Percentiles rank a stretch among this genome's conserved stretches.
Conservation (phyloP, 2,113 vertebrate species). For the Stigmatopora argus region DNA sequence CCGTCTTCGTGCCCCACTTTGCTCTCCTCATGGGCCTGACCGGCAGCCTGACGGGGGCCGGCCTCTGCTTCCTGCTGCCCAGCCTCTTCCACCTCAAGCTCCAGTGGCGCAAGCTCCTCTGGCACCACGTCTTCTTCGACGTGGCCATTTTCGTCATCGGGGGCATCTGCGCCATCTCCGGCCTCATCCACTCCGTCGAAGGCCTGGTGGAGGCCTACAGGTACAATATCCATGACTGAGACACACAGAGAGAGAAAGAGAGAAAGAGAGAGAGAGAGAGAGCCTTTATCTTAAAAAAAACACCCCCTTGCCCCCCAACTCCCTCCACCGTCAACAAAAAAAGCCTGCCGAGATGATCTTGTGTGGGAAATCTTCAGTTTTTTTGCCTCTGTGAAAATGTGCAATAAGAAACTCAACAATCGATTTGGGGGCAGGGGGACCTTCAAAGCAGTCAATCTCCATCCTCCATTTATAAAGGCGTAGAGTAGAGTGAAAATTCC, state of each 20-base stretch:
- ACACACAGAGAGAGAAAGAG: too few species aligned
- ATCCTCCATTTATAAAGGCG: too few species aligned
- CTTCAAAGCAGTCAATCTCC: too few species aligned
- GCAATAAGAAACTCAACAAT: conserved; percentile 64
- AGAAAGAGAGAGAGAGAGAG: too few species aligned
- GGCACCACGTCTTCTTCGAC: conserved; percentile 99
- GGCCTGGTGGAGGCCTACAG: conserved; percentile 93
- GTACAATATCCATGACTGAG: conserved; percentile 80
- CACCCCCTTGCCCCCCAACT: too few species aligned
- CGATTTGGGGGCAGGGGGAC: conserved; percentile 35
- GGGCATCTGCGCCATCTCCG: conserved; percentile 95
- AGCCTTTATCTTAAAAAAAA: too few species aligned
- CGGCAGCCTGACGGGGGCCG: conserved; percentile 93
- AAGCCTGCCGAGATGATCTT: conserved; percentile 43
- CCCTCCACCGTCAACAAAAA: neutral
- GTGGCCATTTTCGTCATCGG: conserved; percentile 98
- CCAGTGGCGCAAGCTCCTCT: conserved; percentile 92
- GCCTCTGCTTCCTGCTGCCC: conserved; percentile 95
- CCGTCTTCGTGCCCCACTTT: conserved; percentile 95
- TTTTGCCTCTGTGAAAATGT: conserved; percentile 69
- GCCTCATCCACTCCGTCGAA: conserved; percentile 95
- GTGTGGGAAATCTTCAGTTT: conserved; percentile 64
- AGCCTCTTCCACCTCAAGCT: conserved; percentile 98
- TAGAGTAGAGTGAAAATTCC: too few species aligned
- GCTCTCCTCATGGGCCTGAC: conserved; percentile 98